Evolutionary conservation across 2,113 vertebrate genomes (phyloP).

Genomic region (Passer domesticus): DNA sequence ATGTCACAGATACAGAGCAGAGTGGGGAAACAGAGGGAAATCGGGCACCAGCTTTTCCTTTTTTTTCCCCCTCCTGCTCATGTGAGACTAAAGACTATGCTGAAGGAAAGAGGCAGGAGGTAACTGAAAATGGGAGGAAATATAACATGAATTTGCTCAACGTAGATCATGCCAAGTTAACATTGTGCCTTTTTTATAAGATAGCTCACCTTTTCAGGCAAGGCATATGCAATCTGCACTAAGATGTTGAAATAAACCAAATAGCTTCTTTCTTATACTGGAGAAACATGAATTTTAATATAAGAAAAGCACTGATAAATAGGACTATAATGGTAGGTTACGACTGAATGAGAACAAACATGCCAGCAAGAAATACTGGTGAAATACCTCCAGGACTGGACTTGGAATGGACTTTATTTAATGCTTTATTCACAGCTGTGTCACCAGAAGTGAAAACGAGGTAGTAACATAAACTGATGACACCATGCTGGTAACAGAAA

Average conservation of each 20-base stretch:
- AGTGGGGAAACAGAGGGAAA: not conserved
- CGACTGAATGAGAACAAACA: not conserved
- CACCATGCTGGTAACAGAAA: not conserved
- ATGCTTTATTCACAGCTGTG: not conserved
- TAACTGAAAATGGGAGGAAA: not conserved
- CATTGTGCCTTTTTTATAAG: not conserved
- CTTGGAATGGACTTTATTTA: not conserved
- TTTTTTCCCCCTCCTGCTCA: not conserved
- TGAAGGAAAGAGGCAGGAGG: not conserved
- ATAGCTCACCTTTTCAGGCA: not conserved
- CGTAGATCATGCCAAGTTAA: not conserved
- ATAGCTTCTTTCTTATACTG: not conserved
- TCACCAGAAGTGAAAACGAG: not conserved
- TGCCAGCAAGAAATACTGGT: not conserved
- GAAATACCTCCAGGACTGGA: not conserved
- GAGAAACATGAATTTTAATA: not conserved
- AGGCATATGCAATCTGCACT: not conserved
- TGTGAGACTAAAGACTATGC: not conserved
- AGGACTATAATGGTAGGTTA: not conserved
- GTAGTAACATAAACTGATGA: not conserved
- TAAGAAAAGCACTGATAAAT: not conserved
- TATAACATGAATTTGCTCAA: not conserved
- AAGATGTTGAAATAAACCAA: not conserved
- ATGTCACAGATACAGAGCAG: not conserved
- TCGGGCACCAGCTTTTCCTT: not conserved